Percentiles rank a stretch among this genome's conserved stretches.
These are phyloP conservation scores for Momotus momota DNA, from an alignment of 2,797 vertebrate species.

Conservation along the genomic window DNA sequence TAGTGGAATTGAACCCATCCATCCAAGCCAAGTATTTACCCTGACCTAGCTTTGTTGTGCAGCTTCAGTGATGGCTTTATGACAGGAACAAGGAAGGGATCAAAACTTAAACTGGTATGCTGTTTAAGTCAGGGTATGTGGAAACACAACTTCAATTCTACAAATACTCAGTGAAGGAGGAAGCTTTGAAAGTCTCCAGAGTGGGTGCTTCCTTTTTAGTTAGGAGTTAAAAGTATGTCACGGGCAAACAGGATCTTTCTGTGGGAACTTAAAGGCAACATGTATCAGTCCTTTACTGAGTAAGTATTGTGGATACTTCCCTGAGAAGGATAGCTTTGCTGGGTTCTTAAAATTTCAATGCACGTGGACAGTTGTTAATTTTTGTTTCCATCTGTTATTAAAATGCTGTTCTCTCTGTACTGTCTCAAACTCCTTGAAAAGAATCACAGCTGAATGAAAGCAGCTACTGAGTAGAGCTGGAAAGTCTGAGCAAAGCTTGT, in stretches of 20 bases:
- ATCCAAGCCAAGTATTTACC: background rate
- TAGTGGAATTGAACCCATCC: background rate
- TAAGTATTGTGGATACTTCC: background rate
- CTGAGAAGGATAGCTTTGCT: background rate
- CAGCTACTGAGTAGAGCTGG: background rate
- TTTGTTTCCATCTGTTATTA: background rate
- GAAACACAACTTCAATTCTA: background rate
- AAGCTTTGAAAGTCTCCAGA: background rate
- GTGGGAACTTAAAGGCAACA: background rate
- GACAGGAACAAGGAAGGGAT: background rate
- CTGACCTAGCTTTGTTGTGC: background rate
- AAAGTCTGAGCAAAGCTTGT: background rate
- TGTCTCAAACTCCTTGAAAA: background rate
- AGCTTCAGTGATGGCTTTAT: background rate
- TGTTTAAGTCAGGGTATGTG: background rate
- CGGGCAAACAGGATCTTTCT: background rate
- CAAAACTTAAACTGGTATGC: background rate
- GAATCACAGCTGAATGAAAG: background rate
- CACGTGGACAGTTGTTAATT: background rate
- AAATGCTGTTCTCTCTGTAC: background rate
- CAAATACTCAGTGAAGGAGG: background rate
- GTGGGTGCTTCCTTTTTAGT: background rate
- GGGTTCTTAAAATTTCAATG: background rate
- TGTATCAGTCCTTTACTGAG: background rate
- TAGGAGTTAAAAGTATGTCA: background rate